phyloP scores from a whole-genome alignment of 2,888 invertebrate species.

The Synergus umbraculus region DNA sequence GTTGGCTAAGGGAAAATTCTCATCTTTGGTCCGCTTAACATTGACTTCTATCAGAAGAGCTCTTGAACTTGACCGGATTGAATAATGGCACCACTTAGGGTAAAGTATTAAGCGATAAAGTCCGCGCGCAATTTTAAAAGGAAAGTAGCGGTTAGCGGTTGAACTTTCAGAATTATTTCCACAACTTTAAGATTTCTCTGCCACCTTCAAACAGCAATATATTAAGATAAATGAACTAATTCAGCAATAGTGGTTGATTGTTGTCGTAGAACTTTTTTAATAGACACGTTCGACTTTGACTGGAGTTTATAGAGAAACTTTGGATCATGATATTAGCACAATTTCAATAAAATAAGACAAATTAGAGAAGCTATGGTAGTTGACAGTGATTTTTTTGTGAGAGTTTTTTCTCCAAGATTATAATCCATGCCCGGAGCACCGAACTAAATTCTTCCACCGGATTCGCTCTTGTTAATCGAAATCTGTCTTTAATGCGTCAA shows the following conservation, averaged over 20 bases:
- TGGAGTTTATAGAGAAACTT: no score
- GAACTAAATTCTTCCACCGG: background rate
- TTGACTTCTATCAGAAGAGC: conserved; percentile 20
- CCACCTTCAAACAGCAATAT: no score
- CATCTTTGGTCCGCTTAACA: background rate
- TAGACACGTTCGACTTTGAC: no score
- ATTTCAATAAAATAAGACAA: background rate
- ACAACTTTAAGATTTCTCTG: no score
- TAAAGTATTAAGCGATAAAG: conserved; percentile 29
- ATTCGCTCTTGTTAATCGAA: background rate
- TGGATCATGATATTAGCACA: no score
- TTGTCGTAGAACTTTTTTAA: no score
- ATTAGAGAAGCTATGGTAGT: conserved; percentile 20
- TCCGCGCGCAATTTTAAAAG: conserved; percentile 7
- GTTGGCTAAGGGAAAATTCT: background rate
- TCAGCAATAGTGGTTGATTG: no score
- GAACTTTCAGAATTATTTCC: no score
- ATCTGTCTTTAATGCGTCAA: conserved; percentile 23
- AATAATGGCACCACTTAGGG: conserved; percentile 32
- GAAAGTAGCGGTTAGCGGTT: no score
- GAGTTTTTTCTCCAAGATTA: background rate
- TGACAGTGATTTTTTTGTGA: background rate
- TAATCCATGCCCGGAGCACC: background rate
- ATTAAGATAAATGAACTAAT: no score
- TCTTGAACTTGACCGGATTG: conserved; percentile 34